Base-by-base conservation (phyloP, 2,888 invertebrate genomes). In the Drosophila peninsularis region DNA sequence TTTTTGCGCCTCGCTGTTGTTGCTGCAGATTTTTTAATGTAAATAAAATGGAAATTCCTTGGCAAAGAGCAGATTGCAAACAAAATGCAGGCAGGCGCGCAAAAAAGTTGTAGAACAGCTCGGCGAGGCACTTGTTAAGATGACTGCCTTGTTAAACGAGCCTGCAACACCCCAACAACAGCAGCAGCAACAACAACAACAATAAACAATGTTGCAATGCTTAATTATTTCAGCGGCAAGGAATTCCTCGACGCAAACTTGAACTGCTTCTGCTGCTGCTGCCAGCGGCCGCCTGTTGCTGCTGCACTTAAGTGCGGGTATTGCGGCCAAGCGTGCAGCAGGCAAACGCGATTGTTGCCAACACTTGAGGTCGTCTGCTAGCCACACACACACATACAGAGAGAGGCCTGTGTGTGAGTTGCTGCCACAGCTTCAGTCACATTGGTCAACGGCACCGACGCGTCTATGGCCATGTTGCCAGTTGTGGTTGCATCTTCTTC, bases 211-310 rank as follows among this genome's bases (percentile, higher is more conserved):
- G 85, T 86, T 86, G 85, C 85, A 86, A 86, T 86, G 85, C 89
- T 86, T 86, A 86, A 86, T 86, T 86, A 86, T 86, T 86, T 88
- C 87, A 88, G 85, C 85, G 85, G 87, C 85, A 88, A 86, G 89
- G 87, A 88, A 86, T 86, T 86, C 87, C 85, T 83, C 67, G 75
- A 71, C 75, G 73, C 86, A 84, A 87, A 86, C 81, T 83, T 85
- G 84, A 88, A 84, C 84, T 84, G 88, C 84, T 88, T 84, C 79
- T 79, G 82, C 64, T 63, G 54, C 71, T 17, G 76, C 42, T 65
- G 49, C 55, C 63, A 67, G 57, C 52, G 24, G 71, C 53, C 56
- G 71, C 49, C 49, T 64, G 73, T 47, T 60, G 65, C 37, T 72
- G 73, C 57, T 73, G 64, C 78, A 74, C 56, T 77, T 77, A 65